Percentiles rank a stretch among this genome's conserved stretches.
These are phyloP conservation scores for Automeris io DNA, from an alignment of 2,888 invertebrate genomes.

Conservation along the genomic window DNA sequence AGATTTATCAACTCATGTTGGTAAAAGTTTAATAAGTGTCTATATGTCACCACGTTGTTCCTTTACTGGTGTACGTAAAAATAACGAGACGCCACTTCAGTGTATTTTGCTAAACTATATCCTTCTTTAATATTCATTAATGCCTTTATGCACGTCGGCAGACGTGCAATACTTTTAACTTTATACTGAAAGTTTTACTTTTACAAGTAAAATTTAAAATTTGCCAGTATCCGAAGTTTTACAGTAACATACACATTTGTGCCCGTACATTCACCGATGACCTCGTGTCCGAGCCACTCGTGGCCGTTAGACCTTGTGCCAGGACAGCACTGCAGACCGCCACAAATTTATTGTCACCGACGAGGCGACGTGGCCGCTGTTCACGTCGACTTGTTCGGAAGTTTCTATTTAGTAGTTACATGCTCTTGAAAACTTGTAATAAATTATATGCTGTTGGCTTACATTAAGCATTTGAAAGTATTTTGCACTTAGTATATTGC, in stretches of 20 bases:
- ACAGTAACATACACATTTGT: constrained; percentile 48
- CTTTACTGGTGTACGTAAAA: too few relatives aligned
- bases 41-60: too few relatives aligned
- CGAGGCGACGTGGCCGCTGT: constrained; percentile 10
- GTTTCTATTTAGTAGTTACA: constrained; percentile 20
- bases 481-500: not conserved
- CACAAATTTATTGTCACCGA: constrained; percentile 32
- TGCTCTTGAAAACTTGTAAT: constrained; percentile 22
- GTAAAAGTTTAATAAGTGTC: too few relatives aligned
- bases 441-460: not conserved
- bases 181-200: too few relatives aligned
- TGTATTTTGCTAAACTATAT: too few relatives aligned
- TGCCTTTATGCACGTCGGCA: too few relatives aligned
- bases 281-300: constrained; percentile 48
- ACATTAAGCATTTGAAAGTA: constrained; percentile 2
- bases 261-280: constrained; percentile 60
- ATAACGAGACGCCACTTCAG: too few relatives aligned
- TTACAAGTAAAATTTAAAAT: too few relatives aligned
- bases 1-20: too few relatives aligned
- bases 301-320: constrained; percentile 53
- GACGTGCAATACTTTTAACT: too few relatives aligned
- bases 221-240: too few relatives aligned
- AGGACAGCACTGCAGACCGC: constrained; percentile 37
- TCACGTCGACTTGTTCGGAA: constrained; percentile 30
- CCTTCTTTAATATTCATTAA: too few relatives aligned